These are phyloP conservation scores for Meloidogyne chitwoodi DNA, from an alignment of 1,140 invertebrate genomes.

Conservation along the genomic window DNA sequence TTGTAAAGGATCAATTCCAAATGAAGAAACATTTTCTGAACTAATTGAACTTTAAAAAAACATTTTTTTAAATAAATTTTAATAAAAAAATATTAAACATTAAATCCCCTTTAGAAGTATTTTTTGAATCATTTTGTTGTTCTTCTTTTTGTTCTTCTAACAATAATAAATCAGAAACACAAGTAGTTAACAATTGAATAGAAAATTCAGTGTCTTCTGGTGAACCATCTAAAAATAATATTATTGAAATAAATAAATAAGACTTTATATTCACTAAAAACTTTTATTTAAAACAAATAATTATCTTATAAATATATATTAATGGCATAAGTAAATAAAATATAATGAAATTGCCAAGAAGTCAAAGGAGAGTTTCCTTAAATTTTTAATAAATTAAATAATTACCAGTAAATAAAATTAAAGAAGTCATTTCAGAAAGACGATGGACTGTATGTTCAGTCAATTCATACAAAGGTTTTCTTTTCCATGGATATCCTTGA, in stretches of 20 bases:
- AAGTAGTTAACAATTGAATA: constrained; percentile 20
- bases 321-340: too few species aligned
- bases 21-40: not conserved
- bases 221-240: constrained; percentile 24
- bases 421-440: constrained; percentile 20
- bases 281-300: not conserved
- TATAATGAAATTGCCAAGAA: too few species aligned
- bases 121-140: not conserved
- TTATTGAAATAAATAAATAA: too few species aligned
- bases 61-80: not conserved
- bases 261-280: too few species aligned
- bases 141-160: not conserved
- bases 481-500: constrained; percentile 30
- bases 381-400: too few species aligned
- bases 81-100: not conserved
- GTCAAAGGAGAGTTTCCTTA: too few species aligned
- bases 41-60: not conserved
- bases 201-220: constrained; percentile 39
- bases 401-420: constrained; percentile 39
- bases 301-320: too few species aligned
- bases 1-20: constrained; percentile 24
- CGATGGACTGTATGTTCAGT: constrained; percentile 33
- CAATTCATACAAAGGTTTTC: constrained; percentile 26
- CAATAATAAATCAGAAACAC: constrained; percentile 19
- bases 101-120: not conserved